These are phyloP conservation scores for Vicugna pacos DNA, from an alignment of 2,113 vertebrate genomes.

Conservation along the genomic window DNA sequence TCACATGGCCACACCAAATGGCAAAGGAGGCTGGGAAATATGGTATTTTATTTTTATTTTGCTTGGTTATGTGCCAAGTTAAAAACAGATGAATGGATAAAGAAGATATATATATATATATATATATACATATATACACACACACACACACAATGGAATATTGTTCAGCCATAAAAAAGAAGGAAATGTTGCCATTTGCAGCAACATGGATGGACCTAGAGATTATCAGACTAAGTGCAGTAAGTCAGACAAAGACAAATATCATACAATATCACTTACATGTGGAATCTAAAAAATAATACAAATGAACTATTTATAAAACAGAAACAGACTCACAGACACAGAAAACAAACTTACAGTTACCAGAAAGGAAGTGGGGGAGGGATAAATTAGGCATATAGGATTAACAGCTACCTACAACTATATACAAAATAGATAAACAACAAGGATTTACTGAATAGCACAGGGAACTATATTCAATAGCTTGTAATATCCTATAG, in stretches of 20 bases:
- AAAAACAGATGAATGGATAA: background rate
- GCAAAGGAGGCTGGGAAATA: slow-evolving; percentile 50
- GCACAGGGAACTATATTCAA: background rate
- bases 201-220: background rate
- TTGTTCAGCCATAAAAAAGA: background rate
- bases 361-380: background rate
- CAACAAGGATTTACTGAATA: background rate
- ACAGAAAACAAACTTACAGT: background rate
- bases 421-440: background rate
- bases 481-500: background rate
- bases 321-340: background rate
- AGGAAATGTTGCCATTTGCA: background rate
- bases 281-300: background rate
- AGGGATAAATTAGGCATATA: background rate
- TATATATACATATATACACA: background rate
- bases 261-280: background rate
- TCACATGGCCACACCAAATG: background rate
- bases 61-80: background rate
- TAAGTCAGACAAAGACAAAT: background rate
- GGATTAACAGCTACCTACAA: background rate
- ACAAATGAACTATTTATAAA: background rate
- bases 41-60: background rate
- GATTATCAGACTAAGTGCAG: background rate
- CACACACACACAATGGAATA: background rate
- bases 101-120: background rate